A percentile compares a stretch with the other conserved stretches of the same genome.
phyloP scores from a whole-genome alignment of 2,113 vertebrate genomes.

The Paraplagusia blochii region DNA sequence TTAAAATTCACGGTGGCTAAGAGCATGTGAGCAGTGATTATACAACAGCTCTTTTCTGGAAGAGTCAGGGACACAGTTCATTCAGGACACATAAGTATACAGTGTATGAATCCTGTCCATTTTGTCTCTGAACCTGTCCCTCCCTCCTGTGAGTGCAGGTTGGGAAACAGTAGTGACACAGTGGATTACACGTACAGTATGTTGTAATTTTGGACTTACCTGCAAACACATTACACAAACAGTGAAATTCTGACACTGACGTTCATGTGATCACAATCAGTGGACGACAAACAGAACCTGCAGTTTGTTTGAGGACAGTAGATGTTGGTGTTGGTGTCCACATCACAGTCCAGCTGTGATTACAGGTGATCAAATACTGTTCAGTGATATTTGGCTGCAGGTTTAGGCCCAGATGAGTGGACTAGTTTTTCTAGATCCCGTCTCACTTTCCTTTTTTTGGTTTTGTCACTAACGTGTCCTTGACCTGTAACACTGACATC shows the following conservation, averaged over 20 bases:
- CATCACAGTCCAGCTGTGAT: background rate
- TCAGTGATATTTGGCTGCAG: too few relatives aligned
- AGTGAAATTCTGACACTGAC: background rate
- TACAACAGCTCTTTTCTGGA: conserved; percentile 37
- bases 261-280: background rate
- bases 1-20: conserved; percentile 18
- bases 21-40: conserved; percentile 28
- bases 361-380: too few relatives aligned
- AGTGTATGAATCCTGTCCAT: too few relatives aligned
- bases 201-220: background rate
- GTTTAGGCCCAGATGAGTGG: too few relatives aligned
- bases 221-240: background rate
- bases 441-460: too few relatives aligned
- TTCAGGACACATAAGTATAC: background rate
- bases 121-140: too few relatives aligned
- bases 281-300: background rate
- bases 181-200: too few relatives aligned
- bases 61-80: conserved; percentile 3
- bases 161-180: too few relatives aligned
- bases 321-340: background rate
- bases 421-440: too few relatives aligned
- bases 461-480: too few relatives aligned
- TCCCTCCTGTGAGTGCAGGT: too few relatives aligned
- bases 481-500: too few relatives aligned
- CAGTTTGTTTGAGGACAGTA: background rate